phyloP scores from a whole-genome alignment of 1,140 invertebrate species.

The Bombus affinis region DNA sequence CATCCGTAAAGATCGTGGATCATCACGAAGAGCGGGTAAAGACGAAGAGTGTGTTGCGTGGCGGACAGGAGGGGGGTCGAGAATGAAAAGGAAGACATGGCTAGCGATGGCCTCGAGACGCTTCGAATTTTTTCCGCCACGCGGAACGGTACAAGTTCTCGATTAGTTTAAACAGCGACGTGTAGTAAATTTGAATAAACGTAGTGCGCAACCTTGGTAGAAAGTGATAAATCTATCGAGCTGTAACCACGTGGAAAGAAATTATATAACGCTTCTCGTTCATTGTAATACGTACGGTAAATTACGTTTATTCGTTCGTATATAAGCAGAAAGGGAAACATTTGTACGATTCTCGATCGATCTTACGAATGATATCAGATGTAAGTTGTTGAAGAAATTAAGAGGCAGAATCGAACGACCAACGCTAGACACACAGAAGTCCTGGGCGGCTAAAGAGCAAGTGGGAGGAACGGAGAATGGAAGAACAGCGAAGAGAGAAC shows the following conservation, averaged over 20 bases:
- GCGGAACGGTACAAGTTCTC: too few species aligned
- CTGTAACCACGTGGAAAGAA: not conserved
- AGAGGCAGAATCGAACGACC: not conserved
- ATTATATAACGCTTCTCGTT: not conserved
- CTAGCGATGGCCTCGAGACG: slow-evolving; percentile 28
- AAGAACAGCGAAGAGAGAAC: slow-evolving; percentile 44
- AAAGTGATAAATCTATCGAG: not conserved
- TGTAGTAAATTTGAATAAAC: not conserved
- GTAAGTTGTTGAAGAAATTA: not conserved
- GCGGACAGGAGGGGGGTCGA: slow-evolving; percentile 24
- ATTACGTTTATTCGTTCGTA: not conserved
- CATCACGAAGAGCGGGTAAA: slow-evolving; percentile 34
- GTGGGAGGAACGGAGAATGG: slow-evolving; percentile 23
- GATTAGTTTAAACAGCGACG: too few species aligned
- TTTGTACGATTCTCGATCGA: not conserved
- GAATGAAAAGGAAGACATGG: slow-evolving; percentile 47
- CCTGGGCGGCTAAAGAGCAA: not conserved
- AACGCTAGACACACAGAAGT: slow-evolving; percentile 21
- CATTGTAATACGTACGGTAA: not conserved
- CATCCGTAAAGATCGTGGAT: slow-evolving; percentile 63
- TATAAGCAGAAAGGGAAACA: too few species aligned
- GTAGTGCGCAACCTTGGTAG: not conserved
- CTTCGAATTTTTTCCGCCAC: not conserved
- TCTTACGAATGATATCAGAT: not conserved
- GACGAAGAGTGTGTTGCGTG: not conserved